phyloP scores from a whole-genome alignment of 1,140 invertebrate genomes.

The Magallana angulata region DNA sequence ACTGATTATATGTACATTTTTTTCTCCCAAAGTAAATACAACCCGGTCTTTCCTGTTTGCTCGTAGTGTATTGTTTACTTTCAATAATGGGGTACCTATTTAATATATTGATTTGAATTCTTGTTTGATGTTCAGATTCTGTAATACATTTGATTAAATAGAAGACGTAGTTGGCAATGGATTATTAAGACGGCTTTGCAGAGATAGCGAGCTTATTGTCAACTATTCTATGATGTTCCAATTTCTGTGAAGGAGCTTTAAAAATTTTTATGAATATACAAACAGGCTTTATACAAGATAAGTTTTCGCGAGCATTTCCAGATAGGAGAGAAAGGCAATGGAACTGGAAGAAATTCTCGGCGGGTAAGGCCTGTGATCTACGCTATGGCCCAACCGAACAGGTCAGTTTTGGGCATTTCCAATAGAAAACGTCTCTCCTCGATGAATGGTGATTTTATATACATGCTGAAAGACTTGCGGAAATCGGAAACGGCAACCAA shows the following conservation, averaged over 20 bases:
- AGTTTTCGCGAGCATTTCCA: not conserved
- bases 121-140: slow-evolving; percentile 30
- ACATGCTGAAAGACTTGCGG: slow-evolving; percentile 17
- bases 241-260: not conserved
- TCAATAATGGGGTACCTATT: slow-evolving; percentile 19
- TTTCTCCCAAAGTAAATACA: slow-evolving; percentile 1
- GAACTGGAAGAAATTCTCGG: not conserved
- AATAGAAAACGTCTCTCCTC: not conserved
- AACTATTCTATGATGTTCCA: not conserved
- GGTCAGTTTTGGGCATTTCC: not conserved
- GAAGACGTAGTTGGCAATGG: not conserved
- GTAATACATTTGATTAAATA: slow-evolving; percentile 12
- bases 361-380: not conserved
- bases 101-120: slow-evolving; percentile 15
- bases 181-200: not conserved
- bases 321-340: not conserved
- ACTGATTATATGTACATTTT: not conserved
- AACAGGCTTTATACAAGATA: not conserved
- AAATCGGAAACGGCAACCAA: slow-evolving; percentile 14
- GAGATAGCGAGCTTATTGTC: slow-evolving; percentile 25
- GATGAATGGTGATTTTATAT: slow-evolving; percentile 24
- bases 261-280: not conserved
- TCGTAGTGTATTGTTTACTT: not conserved
- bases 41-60: not conserved
- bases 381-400: not conserved